These are phyloP conservation scores for Hippocampus kuda DNA, from an alignment of 2,797 vertebrate genomes.

Conservation along the genomic window DNA sequence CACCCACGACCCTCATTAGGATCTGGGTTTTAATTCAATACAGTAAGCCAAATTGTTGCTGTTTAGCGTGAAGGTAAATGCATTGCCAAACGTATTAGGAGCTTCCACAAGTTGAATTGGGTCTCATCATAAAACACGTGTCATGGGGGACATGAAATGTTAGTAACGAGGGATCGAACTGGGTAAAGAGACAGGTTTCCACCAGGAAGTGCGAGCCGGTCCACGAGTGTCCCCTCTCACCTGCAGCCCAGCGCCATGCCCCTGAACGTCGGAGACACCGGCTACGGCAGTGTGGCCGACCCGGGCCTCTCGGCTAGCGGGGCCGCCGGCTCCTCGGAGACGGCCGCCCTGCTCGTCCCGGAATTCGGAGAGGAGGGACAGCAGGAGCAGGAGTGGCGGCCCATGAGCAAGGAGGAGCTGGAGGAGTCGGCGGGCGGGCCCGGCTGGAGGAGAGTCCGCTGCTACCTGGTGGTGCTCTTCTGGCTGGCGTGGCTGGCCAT, in stretches of 20 bases:
- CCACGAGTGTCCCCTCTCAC: not conserved
- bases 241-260: conserved; percentile 49
- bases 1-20: too few relatives aligned
- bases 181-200: too few relatives aligned
- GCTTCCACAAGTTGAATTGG: too few relatives aligned
- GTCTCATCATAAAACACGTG: conserved; percentile 20
- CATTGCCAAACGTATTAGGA: too few relatives aligned
- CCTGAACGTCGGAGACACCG: conserved; percentile 47
- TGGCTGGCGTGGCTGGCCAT: conserved; percentile 59
- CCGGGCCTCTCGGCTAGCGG: conserved; percentile 11
- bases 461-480: conserved; percentile 57
- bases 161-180: too few relatives aligned
- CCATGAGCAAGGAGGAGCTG: conserved; percentile 59
- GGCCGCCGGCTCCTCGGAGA: conserved; percentile 32
- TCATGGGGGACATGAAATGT: not conserved
- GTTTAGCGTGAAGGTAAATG: too few relatives aligned
- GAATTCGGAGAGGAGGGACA: conserved; percentile 11
- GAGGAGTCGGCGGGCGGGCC: conserved; percentile 40
- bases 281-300: conserved; percentile 39
- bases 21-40: too few relatives aligned
- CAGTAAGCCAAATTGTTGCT: too few relatives aligned
- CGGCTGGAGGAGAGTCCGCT: conserved; percentile 58
- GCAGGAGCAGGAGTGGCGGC: conserved; percentile 26
- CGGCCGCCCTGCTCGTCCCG: conserved; percentile 49
- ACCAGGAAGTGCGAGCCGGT: too few relatives aligned